Base-by-base conservation (phyloP, 2,797 vertebrate species). In the Eutrigla gurnardus region DNA sequence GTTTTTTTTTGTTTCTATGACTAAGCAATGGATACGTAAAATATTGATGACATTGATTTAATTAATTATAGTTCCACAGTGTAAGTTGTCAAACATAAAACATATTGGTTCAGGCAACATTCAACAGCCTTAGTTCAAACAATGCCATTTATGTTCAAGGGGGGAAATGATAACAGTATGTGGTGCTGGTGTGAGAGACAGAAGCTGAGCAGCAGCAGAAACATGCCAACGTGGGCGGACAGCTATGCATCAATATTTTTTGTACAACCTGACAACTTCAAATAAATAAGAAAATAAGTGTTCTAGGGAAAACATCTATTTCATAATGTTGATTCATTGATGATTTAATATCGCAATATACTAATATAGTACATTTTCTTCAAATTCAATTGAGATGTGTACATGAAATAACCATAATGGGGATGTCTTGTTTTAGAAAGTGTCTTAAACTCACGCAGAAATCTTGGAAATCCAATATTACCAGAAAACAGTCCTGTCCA, bases 121-220 rank as follows among this genome's bases (percentile, higher is more conserved):
- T 69, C 17, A 80, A 75, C 66, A 81, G 57, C 50, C 9, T 2
- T 0, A 25, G 47, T 59, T 78, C 39, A 77, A 83, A 83, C 57
- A 53, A 43, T 61, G 75, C 71, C 66, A 73, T 60, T 57, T 78
- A 62, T 73, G 74, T 66, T 52, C 54, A 40, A 58, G 67, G 60
- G 60, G 32, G 42, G 67, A 78, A 68, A 54, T 11, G 7, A 14
- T 37, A 79, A 63, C 47, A 70, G 77, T 72, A 47, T 70, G 53
- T 36, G 69, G 73, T 35, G 4, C 32, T 13, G 7, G 11, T 50
- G n/a, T 43, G 67, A 81, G 37, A 68, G 39, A 74, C 63, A 60
- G 33, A 40, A 50, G 59, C 55, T 59, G 49, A 76, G 53, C 25
- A 57, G 49, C 53, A 62, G 45, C 36, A 65, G 55, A 36, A 76